Evolutionary conservation across 2,888 invertebrate genomes (phyloP).

Genomic region (Mythimna ferrago): DNA sequence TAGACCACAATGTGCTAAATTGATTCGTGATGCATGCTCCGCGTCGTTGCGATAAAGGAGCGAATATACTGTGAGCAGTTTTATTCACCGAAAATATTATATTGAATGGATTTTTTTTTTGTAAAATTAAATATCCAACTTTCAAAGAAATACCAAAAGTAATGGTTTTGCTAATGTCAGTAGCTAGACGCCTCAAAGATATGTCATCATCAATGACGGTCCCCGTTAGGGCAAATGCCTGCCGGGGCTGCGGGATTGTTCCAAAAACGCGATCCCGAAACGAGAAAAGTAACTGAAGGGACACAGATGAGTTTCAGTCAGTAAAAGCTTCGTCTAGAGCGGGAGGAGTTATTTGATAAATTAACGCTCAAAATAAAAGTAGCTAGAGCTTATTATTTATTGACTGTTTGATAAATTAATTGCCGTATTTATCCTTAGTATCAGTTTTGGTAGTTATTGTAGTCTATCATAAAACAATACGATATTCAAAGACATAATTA

Average conservation of each 20-base stretch:
- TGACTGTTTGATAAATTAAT: neutral
- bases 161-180: neutral
- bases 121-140: neutral
- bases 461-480: neutral
- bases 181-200: too few relatives aligned
- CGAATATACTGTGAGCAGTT: slow-evolving; percentile 42
- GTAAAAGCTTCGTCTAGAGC: too few relatives aligned
- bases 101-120: slow-evolving; percentile 9
- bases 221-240: too few relatives aligned
- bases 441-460: neutral
- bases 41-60: slow-evolving; percentile 52
- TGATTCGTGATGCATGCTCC: slow-evolving; percentile 67
- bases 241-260: too few relatives aligned
- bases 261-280: too few relatives aligned
- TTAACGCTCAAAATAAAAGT: too few relatives aligned
- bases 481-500: slow-evolving; percentile 1
- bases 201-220: too few relatives aligned
- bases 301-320: too few relatives aligned
- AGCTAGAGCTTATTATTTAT: neutral
- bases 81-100: slow-evolving; percentile 22
- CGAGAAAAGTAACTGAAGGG: too few relatives aligned
- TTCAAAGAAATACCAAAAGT: neutral
- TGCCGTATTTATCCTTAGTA: neutral
- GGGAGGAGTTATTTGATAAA: too few relatives aligned
- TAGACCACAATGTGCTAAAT: slow-evolving; percentile 72